phyloP scores from a whole-genome alignment of 2,888 invertebrate species.

The Metallyticus violacea region DNA sequence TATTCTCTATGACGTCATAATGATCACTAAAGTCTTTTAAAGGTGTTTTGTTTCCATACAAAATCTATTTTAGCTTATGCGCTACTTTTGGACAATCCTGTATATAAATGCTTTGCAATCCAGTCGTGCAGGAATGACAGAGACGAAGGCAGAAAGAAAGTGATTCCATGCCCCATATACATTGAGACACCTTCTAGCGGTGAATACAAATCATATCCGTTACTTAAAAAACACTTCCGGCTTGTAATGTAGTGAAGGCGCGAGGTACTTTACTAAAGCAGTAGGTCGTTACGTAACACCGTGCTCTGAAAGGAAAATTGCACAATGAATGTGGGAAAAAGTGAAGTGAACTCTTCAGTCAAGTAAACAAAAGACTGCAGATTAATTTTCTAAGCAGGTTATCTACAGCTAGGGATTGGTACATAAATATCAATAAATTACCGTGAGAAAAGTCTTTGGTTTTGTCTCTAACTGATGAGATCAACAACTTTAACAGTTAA shows the following conservation, averaged over 20 bases:
- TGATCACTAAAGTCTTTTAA: no score
- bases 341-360: background rate
- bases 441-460: no score
- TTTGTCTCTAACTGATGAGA: no score
- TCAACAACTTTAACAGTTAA: no score
- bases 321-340: background rate
- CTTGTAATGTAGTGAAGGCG: background rate
- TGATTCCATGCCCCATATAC: background rate
- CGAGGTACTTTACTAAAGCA: background rate
- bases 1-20: no score
- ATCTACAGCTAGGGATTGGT: background rate
- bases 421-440: no score
- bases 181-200: background rate
- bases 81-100: no score
- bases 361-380: background rate
- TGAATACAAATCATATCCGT: background rate
- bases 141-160: no score
- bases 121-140: no score
- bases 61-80: no score
- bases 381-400: background rate
- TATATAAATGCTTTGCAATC: no score
- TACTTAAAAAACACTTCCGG: background rate
- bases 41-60: no score
- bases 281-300: background rate
- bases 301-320: background rate